phyloP scores from a whole-genome alignment of 2,888 invertebrate genomes.

The Drosophila algonquin region DNA sequence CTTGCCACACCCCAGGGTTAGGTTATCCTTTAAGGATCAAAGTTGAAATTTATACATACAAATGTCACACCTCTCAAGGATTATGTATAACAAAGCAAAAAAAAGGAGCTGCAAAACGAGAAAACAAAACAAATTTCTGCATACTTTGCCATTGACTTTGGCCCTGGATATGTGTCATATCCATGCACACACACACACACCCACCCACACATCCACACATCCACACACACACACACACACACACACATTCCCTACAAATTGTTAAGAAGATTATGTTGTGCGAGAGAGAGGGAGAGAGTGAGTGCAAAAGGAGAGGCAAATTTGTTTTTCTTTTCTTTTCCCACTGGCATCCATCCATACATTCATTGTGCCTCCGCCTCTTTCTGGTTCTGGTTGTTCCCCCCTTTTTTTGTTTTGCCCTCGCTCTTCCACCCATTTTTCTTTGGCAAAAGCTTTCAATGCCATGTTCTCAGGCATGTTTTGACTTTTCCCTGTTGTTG shows the following conservation, averaged over 20 bases:
- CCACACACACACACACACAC: constrained; percentile 45
- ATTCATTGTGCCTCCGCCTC: constrained; percentile 48
- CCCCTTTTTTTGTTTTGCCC: constrained; percentile 1
- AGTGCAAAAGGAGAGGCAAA: constrained; percentile 26
- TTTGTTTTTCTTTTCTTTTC: constrained; percentile 41
- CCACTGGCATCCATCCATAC: constrained; percentile 14
- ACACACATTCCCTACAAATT: constrained; percentile 53
- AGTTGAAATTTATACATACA: constrained; percentile 77
- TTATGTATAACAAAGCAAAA: constrained; percentile 57
- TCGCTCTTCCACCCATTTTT: constrained; percentile 7
- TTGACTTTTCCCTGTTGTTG: constrained; percentile 30
- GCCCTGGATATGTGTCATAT: constrained; percentile 66
- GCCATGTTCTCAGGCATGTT: constrained; percentile 69
- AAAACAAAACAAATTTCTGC: constrained; percentile 50
- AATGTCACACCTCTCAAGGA: constrained; percentile 76
- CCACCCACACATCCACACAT: constrained; percentile 43
- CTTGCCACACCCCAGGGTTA: constrained; percentile 56
- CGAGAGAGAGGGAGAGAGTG: constrained; percentile 5
- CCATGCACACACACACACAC: constrained; percentile 37
- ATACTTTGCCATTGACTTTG: constrained; percentile 65
- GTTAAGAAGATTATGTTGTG: constrained; percentile 74
- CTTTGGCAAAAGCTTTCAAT: constrained; percentile 68
- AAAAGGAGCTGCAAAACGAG: constrained; percentile 11
- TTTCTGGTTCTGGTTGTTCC: constrained; percentile 28
- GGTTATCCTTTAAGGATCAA: constrained; percentile 77